Percentiles rank a stretch among this genome's conserved stretches.
phyloP scores from a whole-genome alignment of 2,888 invertebrate genomes.

The Philhelius pedissequus region DNA sequence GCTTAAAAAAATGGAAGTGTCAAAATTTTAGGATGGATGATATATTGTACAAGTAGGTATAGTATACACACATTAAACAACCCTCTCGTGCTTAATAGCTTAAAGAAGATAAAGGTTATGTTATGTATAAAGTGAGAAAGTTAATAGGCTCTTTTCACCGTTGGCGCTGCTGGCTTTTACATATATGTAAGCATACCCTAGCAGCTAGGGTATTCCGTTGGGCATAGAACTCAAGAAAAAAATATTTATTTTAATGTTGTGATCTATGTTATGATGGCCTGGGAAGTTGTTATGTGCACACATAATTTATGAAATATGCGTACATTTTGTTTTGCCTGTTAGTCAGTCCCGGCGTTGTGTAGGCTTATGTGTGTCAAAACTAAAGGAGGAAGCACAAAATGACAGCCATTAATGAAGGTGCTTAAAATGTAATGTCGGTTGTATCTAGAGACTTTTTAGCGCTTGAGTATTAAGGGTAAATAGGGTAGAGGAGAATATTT shows the following conservation, averaged over 20 bases:
- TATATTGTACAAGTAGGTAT: too few relatives aligned
- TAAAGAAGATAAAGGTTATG: neutral
- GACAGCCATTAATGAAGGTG: neutral
- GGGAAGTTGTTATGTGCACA: slow-evolving; percentile 41
- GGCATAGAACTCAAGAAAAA: neutral
- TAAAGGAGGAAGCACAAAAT: neutral
- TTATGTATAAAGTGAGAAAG: slow-evolving; percentile 1
- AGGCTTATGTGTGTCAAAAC: slow-evolving; percentile 25
- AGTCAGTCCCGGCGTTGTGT: too few relatives aligned
- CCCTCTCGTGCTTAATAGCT: neutral
- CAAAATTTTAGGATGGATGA: neutral
- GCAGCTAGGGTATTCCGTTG: neutral
- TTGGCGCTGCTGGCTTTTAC: neutral
- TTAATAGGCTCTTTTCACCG: slow-evolving; percentile 43
- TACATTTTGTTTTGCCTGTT: neutral
- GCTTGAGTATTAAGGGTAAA: neutral
- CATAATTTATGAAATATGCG: slow-evolving; percentile 38
- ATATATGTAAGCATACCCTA: neutral
- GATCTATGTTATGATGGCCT: slow-evolving; percentile 41
- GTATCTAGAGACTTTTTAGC: neutral
- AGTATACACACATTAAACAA: neutral
- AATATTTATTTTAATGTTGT: slow-evolving; percentile 14
- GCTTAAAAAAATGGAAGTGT: neutral
- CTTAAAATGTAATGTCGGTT: neutral
- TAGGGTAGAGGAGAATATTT: neutral